phyloP scores from a whole-genome alignment of 2,113 vertebrate genomes.

The Melanostigma gelatinosum region DNA sequence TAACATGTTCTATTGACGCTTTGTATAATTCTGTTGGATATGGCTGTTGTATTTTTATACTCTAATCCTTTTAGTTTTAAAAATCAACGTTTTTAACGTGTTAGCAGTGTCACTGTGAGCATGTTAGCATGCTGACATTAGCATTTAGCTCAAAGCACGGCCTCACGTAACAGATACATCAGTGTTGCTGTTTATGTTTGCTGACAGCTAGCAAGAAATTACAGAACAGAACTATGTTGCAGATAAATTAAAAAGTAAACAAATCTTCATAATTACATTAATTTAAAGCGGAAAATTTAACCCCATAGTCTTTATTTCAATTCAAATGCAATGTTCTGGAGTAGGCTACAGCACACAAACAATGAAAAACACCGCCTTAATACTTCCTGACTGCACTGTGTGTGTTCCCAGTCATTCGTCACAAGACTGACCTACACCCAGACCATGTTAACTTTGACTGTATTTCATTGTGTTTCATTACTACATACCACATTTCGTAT shows the following conservation, averaged over 20 bases:
- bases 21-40: not conserved
- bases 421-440: not conserved
- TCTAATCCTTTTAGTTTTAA: not conserved
- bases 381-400: not conserved
- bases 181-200: not conserved
- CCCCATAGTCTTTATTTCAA: not conserved
- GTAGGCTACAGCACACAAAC: not conserved
- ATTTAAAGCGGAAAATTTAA: not conserved
- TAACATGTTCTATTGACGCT: not conserved
- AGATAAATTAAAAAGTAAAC: not conserved
- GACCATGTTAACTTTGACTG: not conserved
- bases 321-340: not conserved
- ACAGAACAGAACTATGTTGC: not conserved
- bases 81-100: not conserved
- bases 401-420: not conserved
- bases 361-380: not conserved
- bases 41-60: not conserved
- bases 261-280: not conserved
- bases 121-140: not conserved
- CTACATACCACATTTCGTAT: constrained; percentile 1
- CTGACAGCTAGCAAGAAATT: not conserved
- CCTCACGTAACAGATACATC: not conserved
- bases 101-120: not conserved
- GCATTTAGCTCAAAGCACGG: not conserved
- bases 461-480: constrained; percentile 10